Evolutionary conservation across 2,888 invertebrate genomes (phyloP).

Genomic region (Onchidella celtica): DNA sequence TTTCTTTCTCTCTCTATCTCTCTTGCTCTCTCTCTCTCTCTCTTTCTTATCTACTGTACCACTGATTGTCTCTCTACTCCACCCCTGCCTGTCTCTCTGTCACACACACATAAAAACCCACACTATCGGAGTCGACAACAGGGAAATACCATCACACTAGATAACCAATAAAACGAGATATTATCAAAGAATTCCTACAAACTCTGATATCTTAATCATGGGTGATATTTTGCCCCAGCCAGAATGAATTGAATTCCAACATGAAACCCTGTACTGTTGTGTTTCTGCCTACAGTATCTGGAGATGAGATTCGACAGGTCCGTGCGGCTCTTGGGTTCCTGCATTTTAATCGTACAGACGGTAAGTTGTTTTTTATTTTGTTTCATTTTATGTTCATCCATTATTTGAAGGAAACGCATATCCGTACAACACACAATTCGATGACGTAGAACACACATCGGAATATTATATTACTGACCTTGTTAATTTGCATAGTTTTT

Average conservation of each 20-base stretch:
- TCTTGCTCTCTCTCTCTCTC: background rate
- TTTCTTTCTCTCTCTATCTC: conserved; percentile 14
- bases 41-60: background rate
- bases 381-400: background rate
- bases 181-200: background rate
- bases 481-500: no score
- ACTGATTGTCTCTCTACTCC: background rate
- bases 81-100: no score
- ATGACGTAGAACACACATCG: no score
- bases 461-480: no score
- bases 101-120: no score
- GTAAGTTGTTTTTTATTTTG: conserved; percentile 42
- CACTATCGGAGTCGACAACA: no score
- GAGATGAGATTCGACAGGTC: conserved; percentile 62
- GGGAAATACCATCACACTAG: no score
- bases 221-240: no score
- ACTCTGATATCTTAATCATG: background rate
- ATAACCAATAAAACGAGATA: no score
- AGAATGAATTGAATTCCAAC: no score
- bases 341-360: conserved; percentile 58
- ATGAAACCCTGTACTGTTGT: background rate
- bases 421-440: no score
- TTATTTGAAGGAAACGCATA: no score
- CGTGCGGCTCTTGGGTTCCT: conserved; percentile 57
- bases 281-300: conserved; percentile 59